Evolutionary conservation across 2,888 invertebrate species (phyloP), one percentile per base, ranked within the genome.

Genomic region (Trisateles emortualis): DNA sequence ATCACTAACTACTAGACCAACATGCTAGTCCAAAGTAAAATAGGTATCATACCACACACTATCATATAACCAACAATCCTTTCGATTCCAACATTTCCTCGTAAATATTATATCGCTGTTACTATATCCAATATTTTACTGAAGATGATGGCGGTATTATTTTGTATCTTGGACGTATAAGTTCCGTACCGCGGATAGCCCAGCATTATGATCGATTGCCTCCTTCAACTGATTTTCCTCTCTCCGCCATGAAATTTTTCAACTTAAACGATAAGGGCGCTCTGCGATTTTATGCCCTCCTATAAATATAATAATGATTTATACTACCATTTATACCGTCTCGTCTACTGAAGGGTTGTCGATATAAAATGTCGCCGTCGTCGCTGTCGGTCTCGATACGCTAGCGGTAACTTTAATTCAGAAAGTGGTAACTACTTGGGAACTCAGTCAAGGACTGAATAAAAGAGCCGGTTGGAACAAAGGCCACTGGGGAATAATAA

Each of bases 201-300:
- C 72, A 69, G 68, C 78, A 63, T 68, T 72, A 83, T 88, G 89
- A 90, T 87, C 83, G 84, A 89, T 88, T 78, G 80, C 64, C 76
- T 76, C 79, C 74, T 80, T 72, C 79, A 79, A 78, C 81, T 83
- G 85, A 86, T 87, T 85, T 82, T 77, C 81, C 79, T 83, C 83
- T 81, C 76, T 82, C 74, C 75, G 76, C 78, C 72, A 83, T 79
- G 79, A 83, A 85, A 87, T 87, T 88, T 87, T 88, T 89, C 87
- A 87, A 86, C 79, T 83, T 83, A 79, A 86, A 83, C 84, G 87
- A 84, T 86, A 84, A 87, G 86, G 81, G 80, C 72, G 74, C 79
- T 77, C 75, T 72, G 64, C 72, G 70, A 81, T 82, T 84, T 78
- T 76, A 78, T 78, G 67, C 76, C 74, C 72, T 72, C 72, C 72